Conservation (phyloP, 1,140 invertebrate species). For the Scaptomyza pallida region DNA sequence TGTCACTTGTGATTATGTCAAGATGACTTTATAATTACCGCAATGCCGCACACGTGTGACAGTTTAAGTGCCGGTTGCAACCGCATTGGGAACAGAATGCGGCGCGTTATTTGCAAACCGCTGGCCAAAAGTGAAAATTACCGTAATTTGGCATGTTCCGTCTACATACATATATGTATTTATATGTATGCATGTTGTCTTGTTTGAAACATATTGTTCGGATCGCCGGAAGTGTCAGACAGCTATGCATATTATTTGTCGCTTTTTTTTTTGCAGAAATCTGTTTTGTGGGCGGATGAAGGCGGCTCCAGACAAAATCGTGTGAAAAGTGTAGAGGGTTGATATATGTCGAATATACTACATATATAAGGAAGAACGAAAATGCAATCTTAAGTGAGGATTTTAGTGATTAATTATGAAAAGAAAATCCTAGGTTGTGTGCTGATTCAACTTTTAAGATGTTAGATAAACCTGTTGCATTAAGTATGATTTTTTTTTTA, state of each 20-base stretch:
- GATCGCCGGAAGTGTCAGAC: slow-evolving; percentile 54
- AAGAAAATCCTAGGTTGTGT: no score
- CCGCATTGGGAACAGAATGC: slow-evolving; percentile 46
- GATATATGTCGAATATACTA: slow-evolving; percentile 30
- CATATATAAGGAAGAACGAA: background rate
- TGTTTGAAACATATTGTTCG: slow-evolving; percentile 22
- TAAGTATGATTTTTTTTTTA: no score
- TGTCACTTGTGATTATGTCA: slow-evolving; percentile 84
- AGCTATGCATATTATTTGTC: no score
- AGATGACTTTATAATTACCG: slow-evolving; percentile 83
- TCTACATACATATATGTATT: slow-evolving; percentile 13
- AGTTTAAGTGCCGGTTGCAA: slow-evolving; percentile 77
- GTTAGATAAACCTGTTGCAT: no score
- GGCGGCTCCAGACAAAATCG: slow-evolving; percentile 21
- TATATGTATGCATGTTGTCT: background rate
- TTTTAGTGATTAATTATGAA: background rate
- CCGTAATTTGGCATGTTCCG: slow-evolving; percentile 61
- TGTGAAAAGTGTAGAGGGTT: slow-evolving; percentile 33
- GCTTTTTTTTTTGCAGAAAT: slow-evolving; percentile 27
- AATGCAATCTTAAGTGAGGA: no score
- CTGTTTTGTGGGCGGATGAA: slow-evolving; percentile 43
- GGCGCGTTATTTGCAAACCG: slow-evolving; percentile 70
- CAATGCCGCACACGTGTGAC: slow-evolving; percentile 73
- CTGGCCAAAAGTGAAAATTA: slow-evolving; percentile 69
- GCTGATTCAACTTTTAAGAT: no score